Evolutionary conservation across 1,140 invertebrate genomes (phyloP).

Genomic region (Pachypsylla venusta): DNA sequence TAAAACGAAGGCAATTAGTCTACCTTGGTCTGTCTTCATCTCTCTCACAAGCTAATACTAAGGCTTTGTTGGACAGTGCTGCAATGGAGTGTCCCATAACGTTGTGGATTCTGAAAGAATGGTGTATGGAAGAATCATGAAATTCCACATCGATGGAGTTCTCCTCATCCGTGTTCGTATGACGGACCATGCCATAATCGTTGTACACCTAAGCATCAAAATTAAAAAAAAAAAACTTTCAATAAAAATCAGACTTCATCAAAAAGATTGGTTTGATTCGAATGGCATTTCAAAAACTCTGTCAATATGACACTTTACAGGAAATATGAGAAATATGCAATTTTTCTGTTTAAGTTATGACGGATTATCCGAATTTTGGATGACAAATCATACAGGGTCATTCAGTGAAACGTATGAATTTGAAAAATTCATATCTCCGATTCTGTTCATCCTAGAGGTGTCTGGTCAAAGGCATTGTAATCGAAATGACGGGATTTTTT

Average conservation of each 20-base stretch:
- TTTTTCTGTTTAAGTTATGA: constrained; percentile 9
- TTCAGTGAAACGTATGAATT: too few species aligned
- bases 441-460: too few species aligned
- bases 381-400: too few species aligned
- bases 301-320: constrained; percentile 9
- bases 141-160: constrained; percentile 88
- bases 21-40: constrained; percentile 38
- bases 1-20: not conserved
- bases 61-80: constrained; percentile 56
- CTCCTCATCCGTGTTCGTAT: constrained; percentile 51
- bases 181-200: constrained; percentile 61
- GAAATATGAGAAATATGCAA: constrained; percentile 5
- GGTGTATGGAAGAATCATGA: constrained; percentile 78
- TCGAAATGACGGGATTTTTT: too few species aligned
- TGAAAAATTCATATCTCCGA: too few species aligned
- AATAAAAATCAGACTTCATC: not conserved
- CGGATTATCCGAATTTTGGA: too few species aligned
- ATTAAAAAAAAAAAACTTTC: constrained; percentile 16
- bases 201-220: constrained; percentile 55
- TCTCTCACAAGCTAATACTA: constrained; percentile 60
- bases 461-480: too few species aligned
- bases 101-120: constrained; percentile 78
- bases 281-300: not conserved
- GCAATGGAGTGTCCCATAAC: constrained; percentile 65
- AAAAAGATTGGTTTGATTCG: constrained; percentile 8